Evolutionary conservation across 2,888 invertebrate species (phyloP).

Genomic region (Augiades crinisus): DNA sequence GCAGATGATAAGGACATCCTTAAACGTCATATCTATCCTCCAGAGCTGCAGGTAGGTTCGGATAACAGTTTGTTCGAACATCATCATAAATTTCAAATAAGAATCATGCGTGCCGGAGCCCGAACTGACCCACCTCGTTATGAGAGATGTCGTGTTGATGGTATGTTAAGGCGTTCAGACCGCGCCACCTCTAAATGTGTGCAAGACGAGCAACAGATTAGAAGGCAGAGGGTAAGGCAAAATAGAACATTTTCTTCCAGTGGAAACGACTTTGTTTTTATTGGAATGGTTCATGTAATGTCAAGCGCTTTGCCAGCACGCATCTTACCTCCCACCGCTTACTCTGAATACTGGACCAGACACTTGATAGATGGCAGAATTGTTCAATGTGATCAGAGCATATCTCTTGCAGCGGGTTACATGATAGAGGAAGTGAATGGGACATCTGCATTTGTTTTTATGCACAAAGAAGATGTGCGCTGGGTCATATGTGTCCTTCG

Average conservation of each 20-base stretch:
- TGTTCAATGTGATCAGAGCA: constrained; percentile 94
- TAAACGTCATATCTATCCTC: constrained; percentile 84
- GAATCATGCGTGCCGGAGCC: constrained; percentile 85
- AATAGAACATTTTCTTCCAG: constrained; percentile 77
- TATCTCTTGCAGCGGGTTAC: constrained; percentile 93
- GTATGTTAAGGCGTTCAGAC: constrained; percentile 82
- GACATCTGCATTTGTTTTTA: constrained; percentile 93
- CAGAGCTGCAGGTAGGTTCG: constrained; percentile 65
- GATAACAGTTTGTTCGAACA: constrained; percentile 61
- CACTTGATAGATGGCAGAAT: constrained; percentile 95
- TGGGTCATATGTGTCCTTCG: constrained; percentile 94
- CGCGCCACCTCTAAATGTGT: constrained; percentile 77
- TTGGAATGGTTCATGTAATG: constrained; percentile 87
- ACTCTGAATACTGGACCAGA: constrained; percentile 94
- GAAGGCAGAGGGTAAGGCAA: constrained; percentile 76
- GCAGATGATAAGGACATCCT: constrained; percentile 91
- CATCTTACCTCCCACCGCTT: constrained; percentile 82
- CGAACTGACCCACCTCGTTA: constrained; percentile 87
- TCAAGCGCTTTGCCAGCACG: constrained; percentile 78
- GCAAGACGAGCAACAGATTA: constrained; percentile 74
- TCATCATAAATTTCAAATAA: constrained; percentile 79
- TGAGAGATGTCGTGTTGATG: constrained; percentile 86
- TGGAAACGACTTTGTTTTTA: constrained; percentile 84
- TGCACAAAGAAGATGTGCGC: constrained; percentile 94
- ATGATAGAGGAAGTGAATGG: constrained; percentile 94